Evolutionary conservation across 2,888 invertebrate genomes (phyloP), one percentile per base, ranked within the genome.

Genomic region (Geotrupes spiniger): DNA sequence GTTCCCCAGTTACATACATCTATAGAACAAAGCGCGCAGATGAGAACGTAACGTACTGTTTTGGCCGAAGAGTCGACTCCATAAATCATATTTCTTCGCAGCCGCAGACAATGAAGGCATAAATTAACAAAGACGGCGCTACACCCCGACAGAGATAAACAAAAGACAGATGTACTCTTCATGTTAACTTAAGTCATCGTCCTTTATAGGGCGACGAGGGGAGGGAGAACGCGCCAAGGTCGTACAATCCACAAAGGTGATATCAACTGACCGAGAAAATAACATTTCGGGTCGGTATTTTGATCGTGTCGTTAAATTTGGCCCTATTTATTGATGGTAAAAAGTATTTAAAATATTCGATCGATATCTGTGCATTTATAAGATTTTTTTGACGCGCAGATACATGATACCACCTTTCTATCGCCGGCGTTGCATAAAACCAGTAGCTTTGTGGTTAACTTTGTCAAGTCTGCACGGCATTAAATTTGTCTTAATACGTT

Each of bases 131-230:
- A 51, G 56, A 58, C 42, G 39, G 53, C 38, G 50, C 56, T 52
- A 57, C 57, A 15, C 53, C 52, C 57, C 54, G 59, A 59, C 52
- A 56, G 54, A 61, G 61, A 61, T 57, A 56, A 59, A 61, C 56
- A 54, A 48, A 57, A 60, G 58, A 57, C 62, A 62, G 60, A 61
- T 61, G 62, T 58, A 58, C 57, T 61, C 58, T 58, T 63, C 56
- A 59, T 61, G 63, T 61, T 29, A 56, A 56, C 57, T 59, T 63
- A 55, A 58, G 62, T 59, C 59, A 61, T 61, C 63, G 63, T 60
- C 63, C 64, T 64, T 47, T 53, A 52, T 46, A 43, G 21, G 21
- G 21, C 21, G 3, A 6, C 21, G 21, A 21, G 21, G 21, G 21
- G 21, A 21, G 21, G 3, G 4, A 21, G 4, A 21, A 21, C 21